phyloP scores from a whole-genome alignment of 2,797 vertebrate genomes.

The Eidolon dupreanum region DNA sequence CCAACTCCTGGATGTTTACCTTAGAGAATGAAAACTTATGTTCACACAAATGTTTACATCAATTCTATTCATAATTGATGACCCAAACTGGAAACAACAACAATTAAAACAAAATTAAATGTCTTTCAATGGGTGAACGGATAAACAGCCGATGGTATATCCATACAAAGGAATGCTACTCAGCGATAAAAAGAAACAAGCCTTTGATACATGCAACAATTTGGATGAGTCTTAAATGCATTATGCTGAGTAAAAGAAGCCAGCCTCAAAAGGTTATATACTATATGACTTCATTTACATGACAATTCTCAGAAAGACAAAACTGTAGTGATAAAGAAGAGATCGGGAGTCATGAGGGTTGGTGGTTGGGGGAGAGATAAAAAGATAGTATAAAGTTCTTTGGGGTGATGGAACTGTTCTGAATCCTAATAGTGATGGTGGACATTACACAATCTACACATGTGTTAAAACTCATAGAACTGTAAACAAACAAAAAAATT shows the following conservation, averaged over 20 bases:
- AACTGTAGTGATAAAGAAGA: background rate
- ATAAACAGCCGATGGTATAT: background rate
- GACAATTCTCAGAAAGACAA: background rate
- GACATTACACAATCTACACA: background rate
- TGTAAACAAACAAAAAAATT: background rate
- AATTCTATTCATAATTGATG: background rate
- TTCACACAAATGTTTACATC: background rate
- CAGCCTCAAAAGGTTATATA: background rate
- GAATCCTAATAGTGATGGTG: background rate
- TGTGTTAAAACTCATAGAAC: background rate
- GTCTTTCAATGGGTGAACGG: background rate
- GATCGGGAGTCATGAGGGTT: background rate
- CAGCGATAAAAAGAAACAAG: background rate
- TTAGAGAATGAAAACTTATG: background rate
- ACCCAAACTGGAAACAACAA: background rate
- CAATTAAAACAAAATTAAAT: background rate
- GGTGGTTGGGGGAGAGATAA: background rate
- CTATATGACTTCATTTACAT: background rate
- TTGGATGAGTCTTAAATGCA: background rate
- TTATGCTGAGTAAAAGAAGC: background rate
- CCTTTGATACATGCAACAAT: background rate
- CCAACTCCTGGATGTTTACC: background rate
- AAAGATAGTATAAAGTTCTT: background rate
- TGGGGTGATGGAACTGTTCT: background rate
- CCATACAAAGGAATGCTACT: background rate